A percentile compares a stretch with the other conserved stretches of the same genome.
These are phyloP conservation scores for Acanthochromis polyacanthus DNA, from an alignment of 2,113 vertebrate genomes.

Conservation along the genomic window DNA sequence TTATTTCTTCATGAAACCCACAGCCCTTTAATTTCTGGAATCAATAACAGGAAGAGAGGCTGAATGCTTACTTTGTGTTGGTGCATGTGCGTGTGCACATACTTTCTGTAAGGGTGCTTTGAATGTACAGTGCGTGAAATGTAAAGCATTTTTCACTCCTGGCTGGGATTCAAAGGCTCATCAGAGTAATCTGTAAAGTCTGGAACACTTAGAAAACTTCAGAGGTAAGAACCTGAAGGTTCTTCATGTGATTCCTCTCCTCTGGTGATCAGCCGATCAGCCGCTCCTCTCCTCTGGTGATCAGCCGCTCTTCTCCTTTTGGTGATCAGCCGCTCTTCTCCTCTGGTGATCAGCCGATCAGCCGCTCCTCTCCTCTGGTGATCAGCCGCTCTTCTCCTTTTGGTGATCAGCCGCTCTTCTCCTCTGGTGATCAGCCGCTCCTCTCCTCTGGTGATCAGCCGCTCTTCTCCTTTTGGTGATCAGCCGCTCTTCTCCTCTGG, in stretches of 20 bases:
- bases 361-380: no score
- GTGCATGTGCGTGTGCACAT: background rate
- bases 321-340: background rate
- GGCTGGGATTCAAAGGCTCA: constrained; percentile 11
- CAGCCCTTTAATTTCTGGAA: constrained; percentile 20
- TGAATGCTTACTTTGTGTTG: constrained; percentile 3
- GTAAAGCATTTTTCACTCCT: constrained; percentile 15
- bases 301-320: background rate
- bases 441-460: no score
- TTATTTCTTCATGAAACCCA: background rate
- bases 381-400: no score
- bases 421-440: no score
- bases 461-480: background rate
- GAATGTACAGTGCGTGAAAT: constrained; percentile 28
- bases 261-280: constrained; percentile 18
- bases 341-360: no score
- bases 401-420: no score
- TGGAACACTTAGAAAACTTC: constrained; percentile 4
- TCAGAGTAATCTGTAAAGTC: constrained; percentile 7
- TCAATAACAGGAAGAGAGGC: constrained; percentile 25
- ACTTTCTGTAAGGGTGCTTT: constrained; percentile 9
- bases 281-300: constrained; percentile 1
- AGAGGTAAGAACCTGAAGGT: background rate
- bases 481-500: background rate
- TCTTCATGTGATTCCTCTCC: constrained; percentile 9